phyloP scores from a whole-genome alignment of 2,797 vertebrate genomes.

The Hylomyscus alleni region DNA sequence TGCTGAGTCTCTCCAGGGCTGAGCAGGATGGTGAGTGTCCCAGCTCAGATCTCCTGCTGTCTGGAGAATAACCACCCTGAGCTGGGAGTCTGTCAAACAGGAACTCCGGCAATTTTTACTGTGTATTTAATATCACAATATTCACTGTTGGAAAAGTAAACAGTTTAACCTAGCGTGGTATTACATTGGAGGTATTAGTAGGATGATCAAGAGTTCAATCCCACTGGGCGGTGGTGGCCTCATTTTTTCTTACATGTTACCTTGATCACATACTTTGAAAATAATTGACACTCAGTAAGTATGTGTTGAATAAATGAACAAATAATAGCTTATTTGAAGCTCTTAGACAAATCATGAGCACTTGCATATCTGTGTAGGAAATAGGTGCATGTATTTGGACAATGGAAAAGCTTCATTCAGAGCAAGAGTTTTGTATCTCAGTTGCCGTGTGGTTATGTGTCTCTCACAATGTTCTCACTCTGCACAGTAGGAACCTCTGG shows the following conservation, averaged over 20 bases:
- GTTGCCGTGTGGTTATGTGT: no score
- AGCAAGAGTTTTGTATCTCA: neutral
- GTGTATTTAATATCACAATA: neutral
- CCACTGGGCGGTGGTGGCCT: neutral
- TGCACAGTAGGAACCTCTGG: neutral
- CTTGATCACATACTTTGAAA: neutral
- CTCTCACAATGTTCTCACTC: neutral
- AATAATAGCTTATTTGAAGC: neutral
- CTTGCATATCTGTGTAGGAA: neutral
- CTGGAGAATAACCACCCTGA: no score
- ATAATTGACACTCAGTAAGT: conserved; percentile 7
- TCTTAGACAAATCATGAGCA: neutral
- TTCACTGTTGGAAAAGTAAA: neutral
- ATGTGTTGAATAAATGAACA: conserved; percentile 36
- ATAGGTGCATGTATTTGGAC: neutral
- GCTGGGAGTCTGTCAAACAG: no score
- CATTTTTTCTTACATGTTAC: neutral
- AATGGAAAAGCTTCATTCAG: neutral
- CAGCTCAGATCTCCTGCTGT: no score
- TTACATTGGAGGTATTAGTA: neutral
- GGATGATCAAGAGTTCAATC: neutral
- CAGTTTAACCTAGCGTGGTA: neutral
- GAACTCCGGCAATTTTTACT: no score
- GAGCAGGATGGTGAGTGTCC: no score
- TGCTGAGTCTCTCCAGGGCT: no score